Conservation (phyloP, 2,113 vertebrate genomes). For the Carassius gibelio region DNA sequence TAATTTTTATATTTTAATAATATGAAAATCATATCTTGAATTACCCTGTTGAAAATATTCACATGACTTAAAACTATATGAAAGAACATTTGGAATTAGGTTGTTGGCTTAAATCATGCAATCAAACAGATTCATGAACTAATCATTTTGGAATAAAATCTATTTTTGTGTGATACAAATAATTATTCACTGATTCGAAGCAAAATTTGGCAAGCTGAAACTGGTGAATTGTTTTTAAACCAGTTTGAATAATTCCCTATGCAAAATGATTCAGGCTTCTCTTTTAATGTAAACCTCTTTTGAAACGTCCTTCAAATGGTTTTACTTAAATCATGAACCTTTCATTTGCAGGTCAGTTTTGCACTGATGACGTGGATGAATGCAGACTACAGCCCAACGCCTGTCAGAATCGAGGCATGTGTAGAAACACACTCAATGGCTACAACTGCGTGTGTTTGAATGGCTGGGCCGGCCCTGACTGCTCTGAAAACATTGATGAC, state of each 20-base stretch:
- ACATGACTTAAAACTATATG: too few species aligned
- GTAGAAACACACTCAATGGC: constrained; percentile 79
- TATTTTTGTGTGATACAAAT: too few species aligned
- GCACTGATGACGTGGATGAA: constrained; percentile 87
- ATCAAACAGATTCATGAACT: background rate
- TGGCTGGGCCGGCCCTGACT: constrained; percentile 86
- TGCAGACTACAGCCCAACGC: constrained; percentile 87
- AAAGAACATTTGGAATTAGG: too few species aligned
- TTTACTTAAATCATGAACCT: background rate
- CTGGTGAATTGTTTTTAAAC: too few species aligned
- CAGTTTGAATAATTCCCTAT: too few species aligned
- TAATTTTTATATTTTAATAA: too few species aligned
- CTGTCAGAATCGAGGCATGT: constrained; percentile 88
- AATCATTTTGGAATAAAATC: background rate
- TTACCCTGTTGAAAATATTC: too few species aligned
- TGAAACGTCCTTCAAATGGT: background rate
- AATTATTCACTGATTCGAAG: background rate
- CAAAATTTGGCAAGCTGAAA: background rate
- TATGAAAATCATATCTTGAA: too few species aligned
- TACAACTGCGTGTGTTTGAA: constrained; percentile 87
- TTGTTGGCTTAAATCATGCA: background rate
- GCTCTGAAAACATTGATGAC: constrained; percentile 87
- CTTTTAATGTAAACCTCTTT: too few species aligned
- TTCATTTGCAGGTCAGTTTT: constrained; percentile 80
- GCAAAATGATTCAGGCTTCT: too few species aligned